A percentile compares a stretch with the other conserved stretches of the same genome.
phyloP scores from a whole-genome alignment of 2,888 invertebrate genomes.

The Patella caerulea region DNA sequence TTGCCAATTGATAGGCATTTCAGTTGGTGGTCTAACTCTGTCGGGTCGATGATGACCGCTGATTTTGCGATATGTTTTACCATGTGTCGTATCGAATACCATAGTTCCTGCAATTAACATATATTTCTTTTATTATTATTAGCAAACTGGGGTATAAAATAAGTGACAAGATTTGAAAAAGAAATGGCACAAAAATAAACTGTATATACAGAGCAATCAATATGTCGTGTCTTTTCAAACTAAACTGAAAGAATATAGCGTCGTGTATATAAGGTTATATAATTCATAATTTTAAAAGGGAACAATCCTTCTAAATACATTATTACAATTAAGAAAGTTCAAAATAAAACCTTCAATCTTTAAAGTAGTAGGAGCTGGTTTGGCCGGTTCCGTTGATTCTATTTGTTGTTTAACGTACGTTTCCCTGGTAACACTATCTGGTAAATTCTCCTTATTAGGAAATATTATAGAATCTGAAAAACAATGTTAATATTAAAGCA shows the following conservation, averaged over 20 bases:
- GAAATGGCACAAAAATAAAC: too few relatives aligned
- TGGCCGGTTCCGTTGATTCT: slow-evolving; percentile 49
- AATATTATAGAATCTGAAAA: slow-evolving; percentile 56
- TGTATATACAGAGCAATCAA: too few relatives aligned
- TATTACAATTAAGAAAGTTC: background rate
- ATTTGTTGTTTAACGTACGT: slow-evolving; percentile 52
- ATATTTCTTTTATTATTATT: too few relatives aligned
- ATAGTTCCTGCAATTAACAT: slow-evolving; percentile 52
- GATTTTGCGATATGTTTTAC: slow-evolving; percentile 55
- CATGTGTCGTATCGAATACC: slow-evolving; percentile 58
- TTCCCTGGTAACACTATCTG: slow-evolving; percentile 47
- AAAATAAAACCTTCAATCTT: slow-evolving; percentile 59
- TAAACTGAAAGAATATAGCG: too few relatives aligned
- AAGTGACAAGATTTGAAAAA: too few relatives aligned
- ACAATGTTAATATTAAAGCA: background rate
- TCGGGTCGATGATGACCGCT: slow-evolving; percentile 54
- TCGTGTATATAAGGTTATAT: too few relatives aligned
- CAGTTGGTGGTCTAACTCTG: slow-evolving; percentile 46
- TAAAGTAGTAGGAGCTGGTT: slow-evolving; percentile 51
- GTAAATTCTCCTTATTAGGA: slow-evolving; percentile 45
- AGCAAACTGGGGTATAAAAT: too few relatives aligned
- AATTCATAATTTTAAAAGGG: too few relatives aligned
- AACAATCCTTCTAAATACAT: too few relatives aligned
- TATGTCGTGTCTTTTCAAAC: too few relatives aligned
- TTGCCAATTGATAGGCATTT: slow-evolving; percentile 38